Percentiles rank a stretch among this genome's conserved stretches.
These are phyloP conservation scores for Hirundo rustica DNA, from an alignment of 2,797 vertebrate genomes.

Conservation along the genomic window DNA sequence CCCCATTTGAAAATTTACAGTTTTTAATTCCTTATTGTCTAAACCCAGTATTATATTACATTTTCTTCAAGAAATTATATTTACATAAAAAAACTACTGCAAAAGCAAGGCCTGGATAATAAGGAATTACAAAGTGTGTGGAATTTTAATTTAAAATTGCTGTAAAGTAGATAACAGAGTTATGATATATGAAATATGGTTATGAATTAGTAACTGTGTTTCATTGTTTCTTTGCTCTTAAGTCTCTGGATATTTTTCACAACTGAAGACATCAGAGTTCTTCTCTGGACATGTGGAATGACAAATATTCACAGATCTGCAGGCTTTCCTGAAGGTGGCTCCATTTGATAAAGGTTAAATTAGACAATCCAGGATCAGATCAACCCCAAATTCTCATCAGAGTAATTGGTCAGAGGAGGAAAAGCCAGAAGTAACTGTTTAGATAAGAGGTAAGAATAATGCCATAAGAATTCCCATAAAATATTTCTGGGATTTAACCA, in stretches of 20 bases:
- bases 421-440: background rate
- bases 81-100: background rate
- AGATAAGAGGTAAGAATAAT: background rate
- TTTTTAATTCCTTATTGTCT: background rate
- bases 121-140: background rate
- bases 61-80: background rate
- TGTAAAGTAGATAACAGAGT: background rate
- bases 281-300: background rate
- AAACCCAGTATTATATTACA: background rate
- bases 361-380: background rate
- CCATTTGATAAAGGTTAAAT: conserved; percentile 53
- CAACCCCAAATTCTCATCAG: background rate
- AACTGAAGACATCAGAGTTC: background rate
- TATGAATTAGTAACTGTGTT: background rate
- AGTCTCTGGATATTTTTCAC: background rate
- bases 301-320: background rate
- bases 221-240: background rate
- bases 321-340: conserved; percentile 64
- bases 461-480: background rate
- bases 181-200: background rate
- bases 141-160: background rate
- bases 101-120: background rate
- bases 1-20: background rate
- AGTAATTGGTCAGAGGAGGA: background rate
- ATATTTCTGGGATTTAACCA: background rate